A percentile compares a stretch with the other conserved stretches of the same genome.
Conservation (phyloP, 1,140 invertebrate genomes). For the Drosophila ambigua region DNA sequence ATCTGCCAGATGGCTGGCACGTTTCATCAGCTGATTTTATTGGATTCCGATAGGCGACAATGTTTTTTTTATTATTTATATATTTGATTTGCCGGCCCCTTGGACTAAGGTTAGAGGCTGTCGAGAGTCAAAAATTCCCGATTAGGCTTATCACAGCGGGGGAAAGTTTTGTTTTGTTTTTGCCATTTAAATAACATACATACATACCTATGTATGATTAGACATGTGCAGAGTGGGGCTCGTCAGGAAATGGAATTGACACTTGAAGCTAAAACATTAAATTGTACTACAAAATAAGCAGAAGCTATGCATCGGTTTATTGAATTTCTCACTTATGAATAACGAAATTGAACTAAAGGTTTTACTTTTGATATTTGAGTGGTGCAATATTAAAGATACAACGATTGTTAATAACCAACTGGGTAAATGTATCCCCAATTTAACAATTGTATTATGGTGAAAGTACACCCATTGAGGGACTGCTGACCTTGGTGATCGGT, state of each 20-base stretch:
- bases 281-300: too few relatives aligned
- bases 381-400: too few relatives aligned
- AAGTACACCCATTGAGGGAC: background rate
- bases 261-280: too few relatives aligned
- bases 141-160: slow-evolving; percentile 64
- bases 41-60: slow-evolving; percentile 25
- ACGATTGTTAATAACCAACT: too few relatives aligned
- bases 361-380: too few relatives aligned
- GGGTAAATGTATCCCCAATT: background rate
- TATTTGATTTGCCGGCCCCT: slow-evolving; percentile 37
- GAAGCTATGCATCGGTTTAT: too few relatives aligned
- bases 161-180: slow-evolving; percentile 57
- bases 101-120: slow-evolving; percentile 31
- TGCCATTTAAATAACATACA: slow-evolving; percentile 9
- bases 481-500: slow-evolving; percentile 29
- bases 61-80: too few relatives aligned
- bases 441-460: background rate
- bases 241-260: background rate
- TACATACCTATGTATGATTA: slow-evolving; percentile 5
- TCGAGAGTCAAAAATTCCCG: slow-evolving; percentile 31
- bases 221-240: background rate
- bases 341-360: too few relatives aligned
- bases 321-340: too few relatives aligned
- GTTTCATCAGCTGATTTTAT: slow-evolving; percentile 32
- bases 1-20: slow-evolving; percentile 24